Conservation (phyloP, 2,888 invertebrate species). For the Himalopsyche kuldschensis region DNA sequence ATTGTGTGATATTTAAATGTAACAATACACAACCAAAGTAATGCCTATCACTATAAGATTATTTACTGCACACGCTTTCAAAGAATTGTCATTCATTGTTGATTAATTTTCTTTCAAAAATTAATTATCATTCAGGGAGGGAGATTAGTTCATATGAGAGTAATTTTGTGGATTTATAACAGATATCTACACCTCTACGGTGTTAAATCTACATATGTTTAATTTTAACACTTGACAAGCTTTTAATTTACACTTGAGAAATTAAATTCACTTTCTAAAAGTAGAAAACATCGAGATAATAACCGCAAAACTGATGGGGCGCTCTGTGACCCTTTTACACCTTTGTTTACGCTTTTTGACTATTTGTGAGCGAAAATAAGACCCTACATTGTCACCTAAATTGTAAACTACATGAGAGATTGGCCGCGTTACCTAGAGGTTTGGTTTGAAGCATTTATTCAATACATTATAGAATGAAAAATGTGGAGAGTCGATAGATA, state of each 20-base stretch:
- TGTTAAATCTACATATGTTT: neutral
- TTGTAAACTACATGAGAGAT: neutral
- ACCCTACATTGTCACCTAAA: neutral
- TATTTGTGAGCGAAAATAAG: neutral
- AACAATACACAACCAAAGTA: slow-evolving; percentile 8
- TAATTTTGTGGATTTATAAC: neutral
- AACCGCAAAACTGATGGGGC: neutral
- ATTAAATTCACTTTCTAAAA: neutral
- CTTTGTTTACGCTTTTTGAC: neutral
- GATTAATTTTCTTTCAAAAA: neutral
- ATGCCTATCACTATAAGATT: neutral
- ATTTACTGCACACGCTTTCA: neutral
- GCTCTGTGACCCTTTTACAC: neutral
- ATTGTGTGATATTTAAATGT: neutral
- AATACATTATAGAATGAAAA: slow-evolving; percentile 8
- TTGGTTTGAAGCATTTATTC: neutral
- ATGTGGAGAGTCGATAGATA: slow-evolving; percentile 16
- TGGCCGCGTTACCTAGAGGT: neutral
- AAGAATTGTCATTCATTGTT: neutral
- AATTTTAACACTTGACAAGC: slow-evolving; percentile 12
- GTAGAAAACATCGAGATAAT: slow-evolving; percentile 16
- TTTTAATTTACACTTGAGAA: neutral
- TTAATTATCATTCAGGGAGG: neutral
- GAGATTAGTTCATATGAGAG: neutral
- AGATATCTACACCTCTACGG: neutral